A percentile compares a stretch with the other conserved stretches of the same genome.
Conservation (phyloP, 2,113 vertebrate species). For the Rhagologus leucostigma region DNA sequence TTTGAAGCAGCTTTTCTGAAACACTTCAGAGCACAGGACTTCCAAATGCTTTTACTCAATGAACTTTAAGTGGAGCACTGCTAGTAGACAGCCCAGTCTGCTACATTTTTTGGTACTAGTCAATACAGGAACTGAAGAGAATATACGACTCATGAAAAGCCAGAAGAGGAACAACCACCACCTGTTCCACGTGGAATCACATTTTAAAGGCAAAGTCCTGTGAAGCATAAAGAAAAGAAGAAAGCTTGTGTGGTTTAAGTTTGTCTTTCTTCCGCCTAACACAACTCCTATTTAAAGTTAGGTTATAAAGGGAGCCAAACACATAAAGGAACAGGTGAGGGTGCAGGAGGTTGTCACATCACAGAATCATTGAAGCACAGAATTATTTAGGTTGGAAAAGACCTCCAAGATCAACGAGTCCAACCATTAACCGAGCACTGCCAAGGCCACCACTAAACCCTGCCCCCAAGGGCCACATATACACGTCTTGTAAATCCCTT, state of each 20-base stretch:
- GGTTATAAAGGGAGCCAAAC: not conserved
- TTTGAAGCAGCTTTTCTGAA: not conserved
- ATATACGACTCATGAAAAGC: not conserved
- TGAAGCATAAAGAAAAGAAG: not conserved
- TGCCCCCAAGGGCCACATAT: not conserved
- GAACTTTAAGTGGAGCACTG: not conserved
- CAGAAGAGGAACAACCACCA: not conserved
- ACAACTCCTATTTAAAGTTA: not conserved
- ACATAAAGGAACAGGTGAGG: rapidly evolving
- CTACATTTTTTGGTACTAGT: not conserved
- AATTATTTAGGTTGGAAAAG: not conserved
- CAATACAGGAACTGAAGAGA: not conserved
- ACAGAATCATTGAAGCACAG: not conserved
- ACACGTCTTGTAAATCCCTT: not conserved
- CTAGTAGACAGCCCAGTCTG: not conserved
- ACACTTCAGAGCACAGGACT: not conserved
- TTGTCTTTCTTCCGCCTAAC: not conserved
- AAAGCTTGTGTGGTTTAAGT: not conserved
- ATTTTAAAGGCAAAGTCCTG: not conserved
- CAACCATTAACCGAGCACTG: not conserved
- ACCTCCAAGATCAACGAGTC: rapidly evolving
- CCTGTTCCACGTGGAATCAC: rapidly evolving
- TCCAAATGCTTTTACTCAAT: not conserved
- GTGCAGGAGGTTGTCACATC: not conserved
- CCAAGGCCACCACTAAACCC: not conserved